These are phyloP conservation scores for Drosophila nasuta DNA, from an alignment of 1,140 invertebrate species.

Conservation along the genomic window DNA sequence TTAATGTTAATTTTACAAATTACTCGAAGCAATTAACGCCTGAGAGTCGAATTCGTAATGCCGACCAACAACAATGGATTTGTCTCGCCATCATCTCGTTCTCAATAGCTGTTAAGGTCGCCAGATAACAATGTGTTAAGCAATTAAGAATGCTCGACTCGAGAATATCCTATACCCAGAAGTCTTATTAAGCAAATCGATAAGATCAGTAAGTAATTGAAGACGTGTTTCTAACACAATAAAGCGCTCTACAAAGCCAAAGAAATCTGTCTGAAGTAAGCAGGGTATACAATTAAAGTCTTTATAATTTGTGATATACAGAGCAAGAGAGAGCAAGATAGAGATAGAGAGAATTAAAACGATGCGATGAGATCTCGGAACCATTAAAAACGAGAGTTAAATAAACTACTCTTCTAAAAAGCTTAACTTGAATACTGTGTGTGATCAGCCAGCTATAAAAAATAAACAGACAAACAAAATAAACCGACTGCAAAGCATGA, in stretches of 20 bases:
- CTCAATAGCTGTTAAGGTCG: conserved; percentile 41
- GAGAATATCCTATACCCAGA: conserved; percentile 3
- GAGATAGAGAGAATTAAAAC: not conserved
- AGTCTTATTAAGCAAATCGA: too few species aligned
- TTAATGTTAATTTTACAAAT: conserved; percentile 57
- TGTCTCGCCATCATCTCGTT: conserved; percentile 7
- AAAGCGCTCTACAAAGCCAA: not conserved
- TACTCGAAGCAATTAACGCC: conserved; percentile 45
- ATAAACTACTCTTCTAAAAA: conserved; percentile 51
- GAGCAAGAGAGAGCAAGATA: not conserved
- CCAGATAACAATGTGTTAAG: conserved; percentile 6
- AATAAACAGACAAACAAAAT: conserved; percentile 51
- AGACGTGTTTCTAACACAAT: not conserved
- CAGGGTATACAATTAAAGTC: conserved; percentile 7
- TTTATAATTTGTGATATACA: not conserved
- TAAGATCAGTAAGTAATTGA: not conserved
- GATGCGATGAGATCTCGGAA: not conserved
- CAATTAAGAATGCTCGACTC: conserved; percentile 3
- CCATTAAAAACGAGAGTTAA: conserved; percentile 59
- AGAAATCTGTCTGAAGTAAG: not conserved
- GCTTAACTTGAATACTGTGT: conserved; percentile 19
- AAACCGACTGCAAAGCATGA: conserved; percentile 30
- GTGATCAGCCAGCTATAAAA: conserved; percentile 62
- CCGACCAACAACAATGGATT: conserved; percentile 27
- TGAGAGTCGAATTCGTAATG: conserved; percentile 7